These are phyloP conservation scores for Dryobates pubescens DNA, from an alignment of 2,797 vertebrate genomes.

Conservation along the genomic window DNA sequence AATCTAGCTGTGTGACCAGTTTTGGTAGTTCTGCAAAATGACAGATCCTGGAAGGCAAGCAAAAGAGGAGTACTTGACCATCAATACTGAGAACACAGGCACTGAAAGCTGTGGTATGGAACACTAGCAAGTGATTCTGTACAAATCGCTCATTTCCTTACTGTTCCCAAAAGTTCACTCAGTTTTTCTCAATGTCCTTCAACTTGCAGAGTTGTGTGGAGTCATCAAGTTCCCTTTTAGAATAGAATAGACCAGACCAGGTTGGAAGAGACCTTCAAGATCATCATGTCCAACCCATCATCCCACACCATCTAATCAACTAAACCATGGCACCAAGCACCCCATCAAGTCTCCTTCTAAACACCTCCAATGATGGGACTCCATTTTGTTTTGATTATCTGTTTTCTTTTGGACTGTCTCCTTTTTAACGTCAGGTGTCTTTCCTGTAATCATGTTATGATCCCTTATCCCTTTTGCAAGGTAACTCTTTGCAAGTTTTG, in stretches of 20 bases:
- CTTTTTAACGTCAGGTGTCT: not conserved
- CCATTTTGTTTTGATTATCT: not conserved
- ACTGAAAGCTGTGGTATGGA: not conserved
- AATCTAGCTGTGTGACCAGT: not conserved
- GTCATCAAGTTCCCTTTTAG: not conserved
- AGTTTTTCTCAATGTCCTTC: not conserved
- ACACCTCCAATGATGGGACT: no score
- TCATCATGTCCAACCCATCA: no score
- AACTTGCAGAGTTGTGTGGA: not conserved
- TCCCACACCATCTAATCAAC: no score
- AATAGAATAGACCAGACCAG: no score
- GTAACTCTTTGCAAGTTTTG: not conserved
- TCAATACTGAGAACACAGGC: not conserved
- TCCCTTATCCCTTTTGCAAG: not conserved
- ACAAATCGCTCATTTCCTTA: not conserved
- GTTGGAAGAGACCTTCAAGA: no score
- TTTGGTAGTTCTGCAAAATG: not conserved
- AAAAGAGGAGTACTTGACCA: not conserved
- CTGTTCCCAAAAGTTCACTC: not conserved
- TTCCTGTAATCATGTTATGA: not conserved
- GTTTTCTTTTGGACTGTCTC: not conserved
- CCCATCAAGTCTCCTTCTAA: no score
- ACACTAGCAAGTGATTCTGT: not conserved
- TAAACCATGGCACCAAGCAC: no score
- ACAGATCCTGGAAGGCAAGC: not conserved